phyloP scores from a whole-genome alignment of 2,797 vertebrate genomes.

The Melanogrammus aeglefinus region DNA sequence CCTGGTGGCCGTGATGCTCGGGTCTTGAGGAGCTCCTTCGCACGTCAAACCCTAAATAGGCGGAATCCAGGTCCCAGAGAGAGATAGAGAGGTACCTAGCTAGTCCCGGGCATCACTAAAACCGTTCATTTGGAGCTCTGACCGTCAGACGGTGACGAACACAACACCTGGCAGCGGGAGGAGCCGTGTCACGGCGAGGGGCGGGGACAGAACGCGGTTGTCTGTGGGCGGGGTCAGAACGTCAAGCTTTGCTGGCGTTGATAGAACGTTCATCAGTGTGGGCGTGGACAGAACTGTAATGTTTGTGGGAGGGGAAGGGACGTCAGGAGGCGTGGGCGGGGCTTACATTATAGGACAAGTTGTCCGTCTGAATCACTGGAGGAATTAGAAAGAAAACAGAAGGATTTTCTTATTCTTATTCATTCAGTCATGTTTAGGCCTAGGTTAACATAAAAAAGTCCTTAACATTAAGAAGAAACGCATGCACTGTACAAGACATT shows the following conservation, averaged over 20 bases:
- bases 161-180: background rate
- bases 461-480: background rate
- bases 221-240: background rate
- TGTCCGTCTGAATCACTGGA: background rate
- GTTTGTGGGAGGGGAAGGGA: background rate
- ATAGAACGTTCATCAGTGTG: too few species aligned
- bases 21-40: slow-evolving; percentile 38
- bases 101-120: background rate
- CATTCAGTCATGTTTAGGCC: background rate
- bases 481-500: background rate
- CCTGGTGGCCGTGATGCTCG: slow-evolving; percentile 9
- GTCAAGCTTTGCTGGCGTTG: too few species aligned
- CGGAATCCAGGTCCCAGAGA: background rate
- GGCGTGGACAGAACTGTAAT: too few species aligned
- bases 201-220: too few species aligned
- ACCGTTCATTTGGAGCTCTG: background rate
- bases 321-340: background rate
- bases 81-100: background rate
- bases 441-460: background rate
- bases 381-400: background rate
- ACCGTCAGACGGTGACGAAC: background rate
- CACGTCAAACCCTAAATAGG: background rate
- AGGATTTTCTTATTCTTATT: background rate
- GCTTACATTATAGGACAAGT: background rate
- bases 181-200: too few species aligned